Base-by-base conservation (phyloP, 2,797 vertebrate genomes). In the Poecilia velifera region DNA sequence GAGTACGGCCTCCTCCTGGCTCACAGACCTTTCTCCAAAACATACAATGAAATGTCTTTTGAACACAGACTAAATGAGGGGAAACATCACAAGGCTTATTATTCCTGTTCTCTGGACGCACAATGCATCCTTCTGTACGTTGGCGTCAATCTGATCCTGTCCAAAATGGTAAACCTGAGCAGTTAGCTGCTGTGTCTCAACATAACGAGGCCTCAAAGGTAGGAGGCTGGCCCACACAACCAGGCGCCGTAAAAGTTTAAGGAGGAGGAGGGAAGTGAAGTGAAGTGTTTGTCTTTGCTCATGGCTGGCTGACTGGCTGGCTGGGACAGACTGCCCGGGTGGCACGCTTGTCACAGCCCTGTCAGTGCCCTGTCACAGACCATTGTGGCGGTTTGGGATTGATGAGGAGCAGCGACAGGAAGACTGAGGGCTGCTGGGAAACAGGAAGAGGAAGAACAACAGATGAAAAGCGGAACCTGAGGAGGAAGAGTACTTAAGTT, bases 341-440 rank as follows among this genome's bases (percentile, higher is more conserved):
- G 92, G 93, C 90, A 80, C 81, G 75, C 83, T 81, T 90, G 89
- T 93, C 88, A 82, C 0, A 41, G 86, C 72, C 82, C 90, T 89
- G 93, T 91, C 90, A 78, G 78, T 82, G 80, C 31, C 83, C 90
- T 95, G 95, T 95, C 94, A 83, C 86, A 66, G 25, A 75, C 92
- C 86, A 96, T 95, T 95, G 95, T 95, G 90, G 86, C 84, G 57
- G 20, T 2, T 72, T 74, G 83, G 90, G 91, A 95, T 95, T 96
- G 95, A 96, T 96, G 93, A 77, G 91, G 88, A 88, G 85, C 85
- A 93, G 93, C 71, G 80, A 88, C 93, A 92, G 95, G 91, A 94
- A 93, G 87, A 82, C 75, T 36, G 72, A 72, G 28, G 75, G 74
- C 81, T 85, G 84, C 80, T 55, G 81, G 82, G 76, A 90, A 89